A percentile compares a stretch with the other conserved stretches of the same genome.
These are phyloP conservation scores for Oncorhynchus mykiss DNA, from an alignment of 2,113 vertebrate genomes.

Conservation along the genomic window DNA sequence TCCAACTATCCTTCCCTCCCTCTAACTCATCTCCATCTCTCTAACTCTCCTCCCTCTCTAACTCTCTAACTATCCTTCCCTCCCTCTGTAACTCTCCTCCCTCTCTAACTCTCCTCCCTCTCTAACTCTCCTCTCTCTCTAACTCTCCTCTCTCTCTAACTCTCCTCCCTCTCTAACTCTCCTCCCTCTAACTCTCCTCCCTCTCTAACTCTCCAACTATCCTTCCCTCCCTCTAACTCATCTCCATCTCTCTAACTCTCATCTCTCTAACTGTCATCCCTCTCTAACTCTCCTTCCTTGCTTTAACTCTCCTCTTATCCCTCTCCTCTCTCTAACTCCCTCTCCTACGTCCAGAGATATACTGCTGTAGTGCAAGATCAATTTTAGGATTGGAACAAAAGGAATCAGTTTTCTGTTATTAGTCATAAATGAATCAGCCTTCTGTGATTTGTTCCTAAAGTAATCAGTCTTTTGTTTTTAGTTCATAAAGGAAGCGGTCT, in stretches of 20 bases:
- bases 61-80: too few species aligned
- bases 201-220: too few species aligned
- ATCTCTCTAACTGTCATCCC: background rate
- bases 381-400: constrained; percentile 39
- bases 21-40: too few species aligned
- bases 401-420: background rate
- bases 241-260: background rate
- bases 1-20: background rate
- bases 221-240: too few species aligned
- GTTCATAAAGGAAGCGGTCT: background rate
- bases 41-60: too few species aligned
- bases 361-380: constrained; percentile 64
- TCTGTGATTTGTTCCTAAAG: background rate
- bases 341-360: constrained; percentile 43
- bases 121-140: too few species aligned
- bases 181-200: too few species aligned
- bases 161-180: too few species aligned
- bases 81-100: too few species aligned
- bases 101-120: too few species aligned
- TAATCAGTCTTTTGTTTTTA: constrained; percentile 25
- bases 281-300: background rate
- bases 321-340: background rate
- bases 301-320: background rate
- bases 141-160: too few species aligned
- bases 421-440: too few species aligned